A percentile compares a stretch with the other conserved stretches of the same genome.
These are phyloP conservation scores for Pseudonaja textilis DNA, from an alignment of 2,113 vertebrate species.

Conservation along the genomic window DNA sequence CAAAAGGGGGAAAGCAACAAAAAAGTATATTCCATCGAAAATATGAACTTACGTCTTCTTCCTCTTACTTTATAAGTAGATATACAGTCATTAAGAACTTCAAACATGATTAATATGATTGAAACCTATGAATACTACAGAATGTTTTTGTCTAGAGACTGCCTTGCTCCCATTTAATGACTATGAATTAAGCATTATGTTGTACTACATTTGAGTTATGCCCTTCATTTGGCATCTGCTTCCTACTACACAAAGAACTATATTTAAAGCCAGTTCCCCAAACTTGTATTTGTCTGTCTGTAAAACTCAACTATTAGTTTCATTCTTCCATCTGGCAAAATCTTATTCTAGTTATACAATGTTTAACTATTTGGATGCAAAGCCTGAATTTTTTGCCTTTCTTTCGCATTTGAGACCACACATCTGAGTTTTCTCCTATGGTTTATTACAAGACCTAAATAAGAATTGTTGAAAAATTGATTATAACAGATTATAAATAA, in stretches of 20 bases:
- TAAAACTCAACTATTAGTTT: neutral
- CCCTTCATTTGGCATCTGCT: neutral
- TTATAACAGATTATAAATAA: neutral
- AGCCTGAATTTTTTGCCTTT: neutral
- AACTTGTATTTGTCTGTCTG: neutral
- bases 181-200: neutral
- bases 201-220: constrained; percentile 13
- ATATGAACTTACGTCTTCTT: constrained; percentile 4
- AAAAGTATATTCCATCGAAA: neutral
- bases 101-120: fast-evolving
- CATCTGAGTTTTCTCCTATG: neutral
- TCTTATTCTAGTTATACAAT: neutral
- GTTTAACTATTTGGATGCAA: neutral
- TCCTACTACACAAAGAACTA: neutral
- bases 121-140: neutral
- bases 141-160: neutral
- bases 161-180: neutral
- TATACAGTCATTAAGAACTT: neutral
- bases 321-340: neutral
- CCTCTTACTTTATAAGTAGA: neutral
- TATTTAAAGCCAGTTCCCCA: neutral
- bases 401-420: neutral
- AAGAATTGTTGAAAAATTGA: neutral
- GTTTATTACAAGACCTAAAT: too few species aligned
- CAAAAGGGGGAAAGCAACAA: neutral